phyloP scores from a whole-genome alignment of 2,113 vertebrate species.

The Phalacrocorax brasilianus region DNA sequence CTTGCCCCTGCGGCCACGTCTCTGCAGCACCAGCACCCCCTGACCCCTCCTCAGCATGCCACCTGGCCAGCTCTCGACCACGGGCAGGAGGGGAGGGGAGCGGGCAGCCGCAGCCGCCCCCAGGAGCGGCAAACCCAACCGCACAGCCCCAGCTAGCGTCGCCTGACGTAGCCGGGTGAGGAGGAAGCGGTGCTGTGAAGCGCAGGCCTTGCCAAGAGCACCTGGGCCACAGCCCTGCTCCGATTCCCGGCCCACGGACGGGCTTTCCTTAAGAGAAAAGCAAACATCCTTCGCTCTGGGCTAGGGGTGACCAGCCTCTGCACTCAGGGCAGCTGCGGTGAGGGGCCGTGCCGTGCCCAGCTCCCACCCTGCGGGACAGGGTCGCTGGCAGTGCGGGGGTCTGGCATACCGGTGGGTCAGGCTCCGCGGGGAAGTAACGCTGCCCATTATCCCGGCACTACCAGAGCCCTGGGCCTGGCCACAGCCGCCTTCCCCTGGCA shows the following conservation, averaged over 20 bases:
- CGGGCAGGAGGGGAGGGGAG: background rate
- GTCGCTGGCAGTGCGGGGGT: too few species aligned
- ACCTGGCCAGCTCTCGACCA: background rate
- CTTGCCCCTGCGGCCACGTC: rapidly evolving
- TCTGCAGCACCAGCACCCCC: background rate
- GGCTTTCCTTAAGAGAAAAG: background rate
- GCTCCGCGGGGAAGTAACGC: rapidly evolving
- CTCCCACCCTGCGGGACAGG: too few species aligned
- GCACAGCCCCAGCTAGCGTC: background rate
- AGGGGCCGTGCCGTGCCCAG: background rate
- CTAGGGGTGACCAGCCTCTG: background rate
- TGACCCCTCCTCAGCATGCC: background rate
- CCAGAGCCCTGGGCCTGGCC: background rate
- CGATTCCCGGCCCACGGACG: rapidly evolving
- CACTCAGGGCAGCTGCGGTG: background rate
- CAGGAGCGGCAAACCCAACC: background rate
- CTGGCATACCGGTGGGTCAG: background rate
- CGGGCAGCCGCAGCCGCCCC: background rate
- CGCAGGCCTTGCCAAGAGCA: background rate
- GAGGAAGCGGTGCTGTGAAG: background rate
- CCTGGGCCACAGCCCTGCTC: background rate
- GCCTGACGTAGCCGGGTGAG: too few species aligned
- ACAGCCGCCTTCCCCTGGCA: background rate
- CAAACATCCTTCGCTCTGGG: too few species aligned
- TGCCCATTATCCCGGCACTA: rapidly evolving